Evolutionary conservation across 1,140 invertebrate species (phyloP).

Genomic region (Cherax quadricarinatus): DNA sequence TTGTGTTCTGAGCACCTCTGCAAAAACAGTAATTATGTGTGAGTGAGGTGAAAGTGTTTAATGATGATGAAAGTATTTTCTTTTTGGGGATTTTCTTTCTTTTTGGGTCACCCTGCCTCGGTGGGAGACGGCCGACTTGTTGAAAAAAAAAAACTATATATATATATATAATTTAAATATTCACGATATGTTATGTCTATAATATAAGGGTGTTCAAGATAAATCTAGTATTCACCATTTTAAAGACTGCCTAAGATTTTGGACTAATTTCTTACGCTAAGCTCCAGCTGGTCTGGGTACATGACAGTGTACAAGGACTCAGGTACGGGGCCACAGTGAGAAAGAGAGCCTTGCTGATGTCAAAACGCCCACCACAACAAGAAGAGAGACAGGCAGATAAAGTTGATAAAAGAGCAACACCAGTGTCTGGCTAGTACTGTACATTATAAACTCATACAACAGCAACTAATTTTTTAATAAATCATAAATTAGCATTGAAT

Average conservation of each 20-base stretch:
- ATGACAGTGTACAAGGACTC: constrained; percentile 63
- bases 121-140: no score
- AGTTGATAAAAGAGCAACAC: constrained; percentile 7
- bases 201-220: constrained; percentile 32
- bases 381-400: constrained; percentile 39
- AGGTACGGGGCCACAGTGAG: constrained; percentile 55
- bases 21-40: no score
- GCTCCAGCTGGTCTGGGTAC: constrained; percentile 47
- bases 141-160: no score
- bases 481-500: not conserved
- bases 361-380: constrained; percentile 47
- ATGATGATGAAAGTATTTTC: no score
- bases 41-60: no score
- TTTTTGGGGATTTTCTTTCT: no score
- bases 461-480: not conserved
- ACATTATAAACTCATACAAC: not conserved
- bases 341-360: constrained; percentile 58
- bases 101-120: no score
- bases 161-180: not conserved
- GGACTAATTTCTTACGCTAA: constrained; percentile 53
- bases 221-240: constrained; percentile 38
- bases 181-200: not conserved
- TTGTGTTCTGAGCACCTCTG: no score
- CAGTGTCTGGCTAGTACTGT: not conserved
- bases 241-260: constrained; percentile 26